Percentiles rank a stretch among this genome's conserved stretches.
These are phyloP conservation scores for Tetrapedia diversipes DNA, from an alignment of 2,888 invertebrate genomes.

Conservation along the genomic window DNA sequence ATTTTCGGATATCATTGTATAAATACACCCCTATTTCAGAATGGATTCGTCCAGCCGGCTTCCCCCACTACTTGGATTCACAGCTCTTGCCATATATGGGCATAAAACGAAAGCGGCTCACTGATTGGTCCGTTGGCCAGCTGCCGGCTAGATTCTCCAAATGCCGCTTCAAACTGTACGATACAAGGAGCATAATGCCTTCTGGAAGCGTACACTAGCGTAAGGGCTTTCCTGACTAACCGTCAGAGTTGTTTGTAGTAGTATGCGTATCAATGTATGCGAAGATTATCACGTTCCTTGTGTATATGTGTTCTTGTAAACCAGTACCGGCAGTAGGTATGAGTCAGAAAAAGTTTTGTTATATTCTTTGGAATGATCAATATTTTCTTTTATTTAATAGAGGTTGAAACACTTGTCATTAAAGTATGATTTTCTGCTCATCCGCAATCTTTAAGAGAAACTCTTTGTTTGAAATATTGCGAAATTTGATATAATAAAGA, in stretches of 20 bases:
- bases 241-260: constrained; percentile 65
- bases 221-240: constrained; percentile 77
- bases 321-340: constrained; percentile 66
- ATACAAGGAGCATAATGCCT: constrained; percentile 76
- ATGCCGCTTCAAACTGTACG: constrained; percentile 82
- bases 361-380: constrained; percentile 34
- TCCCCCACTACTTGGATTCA: constrained; percentile 85
- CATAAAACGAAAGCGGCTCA: constrained; percentile 88
- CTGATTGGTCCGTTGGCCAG: constrained; percentile 87
- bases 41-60: constrained; percentile 81
- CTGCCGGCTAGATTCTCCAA: constrained; percentile 83
- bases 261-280: constrained; percentile 37
- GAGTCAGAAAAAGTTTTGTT: constrained; percentile 61
- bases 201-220: constrained; percentile 72
- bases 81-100: constrained; percentile 92
- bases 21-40: constrained; percentile 65
- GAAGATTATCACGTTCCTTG: constrained; percentile 36
- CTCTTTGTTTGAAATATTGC: neutral
- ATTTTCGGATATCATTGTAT: constrained; percentile 22
- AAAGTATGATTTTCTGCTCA: neutral
- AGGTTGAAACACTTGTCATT: neutral
- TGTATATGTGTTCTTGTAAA: constrained; percentile 33
- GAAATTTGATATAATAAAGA: neutral
- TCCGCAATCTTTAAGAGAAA: neutral
- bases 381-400: constrained; percentile 39